Percentiles rank a stretch among this genome's conserved stretches.
These are phyloP conservation scores for Spheniscus humboldti DNA, from an alignment of 2,797 vertebrate genomes.

Conservation along the genomic window DNA sequence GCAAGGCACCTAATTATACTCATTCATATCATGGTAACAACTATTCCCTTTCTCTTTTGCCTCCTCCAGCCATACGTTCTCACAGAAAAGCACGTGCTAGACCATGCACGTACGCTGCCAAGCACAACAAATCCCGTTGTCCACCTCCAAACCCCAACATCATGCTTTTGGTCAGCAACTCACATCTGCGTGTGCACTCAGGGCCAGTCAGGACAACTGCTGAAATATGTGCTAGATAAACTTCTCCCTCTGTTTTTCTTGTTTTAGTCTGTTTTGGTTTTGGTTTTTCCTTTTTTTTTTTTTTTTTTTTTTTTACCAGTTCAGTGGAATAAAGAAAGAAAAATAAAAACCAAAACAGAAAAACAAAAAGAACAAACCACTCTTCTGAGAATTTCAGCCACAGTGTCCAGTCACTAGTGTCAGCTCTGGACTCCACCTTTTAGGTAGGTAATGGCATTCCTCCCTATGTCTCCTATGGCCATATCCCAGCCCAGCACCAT, in stretches of 20 bases:
- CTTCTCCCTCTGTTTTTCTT: background rate
- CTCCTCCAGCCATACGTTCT: background rate
- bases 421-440: background rate
- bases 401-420: background rate
- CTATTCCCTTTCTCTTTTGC: background rate
- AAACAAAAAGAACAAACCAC: background rate
- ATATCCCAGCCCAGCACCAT: background rate
- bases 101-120: fast-evolving
- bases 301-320: fast-evolving
- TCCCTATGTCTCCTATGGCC: background rate
- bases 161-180: background rate
- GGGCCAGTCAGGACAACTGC: background rate
- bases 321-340: background rate
- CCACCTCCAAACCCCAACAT: background rate
- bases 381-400: background rate
- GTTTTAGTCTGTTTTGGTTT: background rate
- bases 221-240: background rate
- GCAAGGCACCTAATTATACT: conserved; percentile 34
- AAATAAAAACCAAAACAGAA: fast-evolving
- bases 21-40: background rate
- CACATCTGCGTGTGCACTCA: background rate
- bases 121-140: background rate
- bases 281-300: background rate
- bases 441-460: background rate
- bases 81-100: fast-evolving